Conservation (phyloP, 92 coral and sea anemone species). For the Micromussa lordhowensis region DNA sequence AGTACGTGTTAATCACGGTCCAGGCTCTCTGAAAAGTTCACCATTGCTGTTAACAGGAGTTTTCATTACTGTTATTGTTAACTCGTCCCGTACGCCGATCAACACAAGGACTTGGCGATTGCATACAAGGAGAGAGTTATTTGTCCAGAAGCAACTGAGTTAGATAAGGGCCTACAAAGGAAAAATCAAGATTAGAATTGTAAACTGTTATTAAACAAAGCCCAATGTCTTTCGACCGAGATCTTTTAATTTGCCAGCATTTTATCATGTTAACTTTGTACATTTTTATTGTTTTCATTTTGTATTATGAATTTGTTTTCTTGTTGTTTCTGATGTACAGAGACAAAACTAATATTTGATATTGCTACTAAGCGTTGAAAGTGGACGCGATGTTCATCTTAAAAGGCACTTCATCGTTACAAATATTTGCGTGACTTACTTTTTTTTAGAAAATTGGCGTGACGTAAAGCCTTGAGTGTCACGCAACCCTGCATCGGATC, state of each 20-base stretch:
- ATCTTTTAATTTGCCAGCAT: constrained; percentile 26
- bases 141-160: background rate
- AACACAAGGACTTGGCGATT: background rate
- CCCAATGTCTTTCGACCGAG: background rate
- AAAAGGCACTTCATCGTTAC: too few relatives aligned
- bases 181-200: background rate
- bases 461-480: background rate
- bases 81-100: background rate
- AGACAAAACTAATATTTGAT: background rate
- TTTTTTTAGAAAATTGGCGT: background rate
- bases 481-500: background rate
- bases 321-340: background rate
- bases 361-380: background rate
- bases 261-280: constrained; percentile 30
- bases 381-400: background rate
- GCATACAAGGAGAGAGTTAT: background rate
- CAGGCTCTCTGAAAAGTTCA: background rate
- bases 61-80: background rate
- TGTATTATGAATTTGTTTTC: constrained; percentile 25
- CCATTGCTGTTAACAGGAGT: background rate
- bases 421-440: background rate
- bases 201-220: background rate
- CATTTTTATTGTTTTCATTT: constrained; percentile 32
- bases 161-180: background rate
- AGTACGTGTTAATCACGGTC: background rate